Percentiles rank a stretch among this genome's conserved stretches.
Evolutionary conservation across 2,113 vertebrate genomes (phyloP).

Genomic region (Dermatemys mawii): DNA sequence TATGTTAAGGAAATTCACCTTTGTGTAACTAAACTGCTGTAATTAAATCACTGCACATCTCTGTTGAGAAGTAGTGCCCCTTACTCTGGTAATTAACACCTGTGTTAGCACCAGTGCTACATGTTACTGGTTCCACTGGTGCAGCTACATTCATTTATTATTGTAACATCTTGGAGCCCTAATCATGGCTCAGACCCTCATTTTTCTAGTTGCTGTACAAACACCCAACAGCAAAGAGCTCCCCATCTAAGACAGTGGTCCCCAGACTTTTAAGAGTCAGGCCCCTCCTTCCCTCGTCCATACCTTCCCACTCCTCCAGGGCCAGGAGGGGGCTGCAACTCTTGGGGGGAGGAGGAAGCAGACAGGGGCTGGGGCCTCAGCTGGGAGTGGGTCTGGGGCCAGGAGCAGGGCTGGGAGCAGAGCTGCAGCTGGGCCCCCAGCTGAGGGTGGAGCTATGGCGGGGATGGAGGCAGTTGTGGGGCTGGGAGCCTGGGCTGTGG

Average conservation of each 20-base stretch:
- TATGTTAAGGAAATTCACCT: neutral
- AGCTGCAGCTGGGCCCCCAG: no score
- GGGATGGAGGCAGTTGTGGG: no score
- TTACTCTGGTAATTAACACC: neutral
- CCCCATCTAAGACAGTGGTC: neutral
- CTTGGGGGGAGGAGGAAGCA: no score
- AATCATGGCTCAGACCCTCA: neutral
- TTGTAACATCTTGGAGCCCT: neutral
- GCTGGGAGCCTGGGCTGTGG: no score
- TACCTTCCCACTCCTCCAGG: no score
- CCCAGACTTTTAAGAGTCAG: no score
- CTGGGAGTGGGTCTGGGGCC: no score
- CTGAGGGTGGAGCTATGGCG: no score
- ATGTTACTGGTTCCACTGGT: neutral
- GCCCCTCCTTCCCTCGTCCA: no score
- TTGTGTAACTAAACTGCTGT: neutral
- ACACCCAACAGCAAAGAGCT: neutral
- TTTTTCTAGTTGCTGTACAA: neutral
- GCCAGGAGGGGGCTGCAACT: no score
- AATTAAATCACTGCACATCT: neutral
- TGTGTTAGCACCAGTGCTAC: neutral
- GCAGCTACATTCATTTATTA: neutral
- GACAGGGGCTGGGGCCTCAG: no score
- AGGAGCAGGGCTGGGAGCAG: no score
- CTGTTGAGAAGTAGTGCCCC: neutral